These are phyloP conservation scores for Norana najaformis DNA, from an alignment of 2,888 invertebrate genomes.

Conservation along the genomic window DNA sequence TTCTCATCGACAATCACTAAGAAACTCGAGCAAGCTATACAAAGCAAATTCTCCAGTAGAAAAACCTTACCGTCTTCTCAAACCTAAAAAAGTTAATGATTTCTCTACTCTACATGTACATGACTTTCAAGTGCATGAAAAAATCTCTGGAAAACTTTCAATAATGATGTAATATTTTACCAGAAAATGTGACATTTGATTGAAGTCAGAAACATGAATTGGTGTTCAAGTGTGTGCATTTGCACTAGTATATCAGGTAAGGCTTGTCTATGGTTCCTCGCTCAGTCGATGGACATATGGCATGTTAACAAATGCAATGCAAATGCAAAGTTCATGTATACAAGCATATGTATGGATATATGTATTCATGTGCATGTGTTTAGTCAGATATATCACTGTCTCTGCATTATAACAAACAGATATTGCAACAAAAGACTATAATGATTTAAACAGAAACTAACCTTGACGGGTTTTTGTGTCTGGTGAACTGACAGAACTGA, in stretches of 20 bases:
- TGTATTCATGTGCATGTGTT: background rate
- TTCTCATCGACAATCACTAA: background rate
- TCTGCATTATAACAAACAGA: background rate
- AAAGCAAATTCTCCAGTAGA: background rate
- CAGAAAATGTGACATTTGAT: background rate
- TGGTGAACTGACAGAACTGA: background rate
- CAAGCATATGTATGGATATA: background rate
- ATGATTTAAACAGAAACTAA: too few species aligned
- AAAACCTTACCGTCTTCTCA: background rate
- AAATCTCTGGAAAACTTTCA: too few species aligned
- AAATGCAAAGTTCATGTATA: too few species aligned
- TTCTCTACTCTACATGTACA: background rate
- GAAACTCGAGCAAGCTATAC: background rate
- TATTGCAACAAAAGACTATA: background rate
- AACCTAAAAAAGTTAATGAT: background rate
- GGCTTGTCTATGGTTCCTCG: too few species aligned
- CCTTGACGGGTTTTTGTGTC: background rate
- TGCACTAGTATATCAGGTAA: background rate
- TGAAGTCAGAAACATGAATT: too few species aligned
- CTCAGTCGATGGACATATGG: too few species aligned
- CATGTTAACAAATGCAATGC: too few species aligned
- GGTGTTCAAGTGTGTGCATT: background rate
- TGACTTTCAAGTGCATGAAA: too few species aligned
- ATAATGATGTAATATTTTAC: background rate
- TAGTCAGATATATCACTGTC: background rate